phyloP scores from a whole-genome alignment of 1,140 invertebrate genomes.

The Notospermus geniculatus region DNA sequence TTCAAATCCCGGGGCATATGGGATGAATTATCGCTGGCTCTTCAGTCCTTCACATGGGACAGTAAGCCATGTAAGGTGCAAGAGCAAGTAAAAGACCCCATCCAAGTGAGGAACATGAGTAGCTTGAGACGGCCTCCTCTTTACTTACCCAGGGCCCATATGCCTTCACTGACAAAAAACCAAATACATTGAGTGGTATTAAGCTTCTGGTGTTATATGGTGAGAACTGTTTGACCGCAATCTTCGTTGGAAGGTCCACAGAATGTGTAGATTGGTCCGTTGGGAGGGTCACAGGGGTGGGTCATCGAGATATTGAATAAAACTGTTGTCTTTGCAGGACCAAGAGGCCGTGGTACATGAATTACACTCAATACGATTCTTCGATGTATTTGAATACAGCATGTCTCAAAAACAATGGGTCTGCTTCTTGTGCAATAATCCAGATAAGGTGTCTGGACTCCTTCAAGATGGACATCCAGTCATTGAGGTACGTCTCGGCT shows the following conservation, averaged over 20 bases:
- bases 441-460: slow-evolving; percentile 79
- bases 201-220: neutral
- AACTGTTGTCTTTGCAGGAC: slow-evolving; percentile 63
- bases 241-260: neutral
- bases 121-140: too few relatives aligned
- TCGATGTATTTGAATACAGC: slow-evolving; percentile 86
- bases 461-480: slow-evolving; percentile 60
- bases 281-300: neutral
- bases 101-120: too few relatives aligned
- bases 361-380: slow-evolving; percentile 79
- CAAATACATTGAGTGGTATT: neutral
- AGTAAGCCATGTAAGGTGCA: too few relatives aligned
- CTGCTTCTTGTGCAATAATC: slow-evolving; percentile 88
- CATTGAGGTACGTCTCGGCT: slow-evolving; percentile 49
- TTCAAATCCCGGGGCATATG: too few relatives aligned
- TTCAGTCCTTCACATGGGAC: too few relatives aligned
- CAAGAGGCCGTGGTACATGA: slow-evolving; percentile 82
- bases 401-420: slow-evolving; percentile 68
- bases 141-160: too few relatives aligned
- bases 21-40: too few relatives aligned
- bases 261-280: neutral
- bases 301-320: slow-evolving; percentile 1
- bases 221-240: neutral
- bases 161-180: neutral
- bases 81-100: too few relatives aligned